These are phyloP conservation scores for Rhabditophanes sp. DNA, from an alignment of 2,888 invertebrate genomes.

Conservation along the genomic window DNA sequence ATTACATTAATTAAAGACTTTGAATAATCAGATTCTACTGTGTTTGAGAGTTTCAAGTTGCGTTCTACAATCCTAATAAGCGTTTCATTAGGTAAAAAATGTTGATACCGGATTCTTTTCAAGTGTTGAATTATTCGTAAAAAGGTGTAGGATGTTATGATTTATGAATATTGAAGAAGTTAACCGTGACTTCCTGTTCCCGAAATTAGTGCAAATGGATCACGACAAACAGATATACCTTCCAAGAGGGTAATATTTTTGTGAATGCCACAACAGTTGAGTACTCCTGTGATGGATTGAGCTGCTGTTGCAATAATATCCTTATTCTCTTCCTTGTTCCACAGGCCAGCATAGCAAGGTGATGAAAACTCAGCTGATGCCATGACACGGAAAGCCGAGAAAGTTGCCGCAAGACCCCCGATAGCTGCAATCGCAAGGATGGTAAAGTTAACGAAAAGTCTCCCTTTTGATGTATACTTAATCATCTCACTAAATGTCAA, in stretches of 20 bases:
- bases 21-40: too few relatives aligned
- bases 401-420: conserved; percentile 23
- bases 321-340: conserved; percentile 4
- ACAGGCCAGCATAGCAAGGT: conserved; percentile 24
- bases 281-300: conserved; percentile 15
- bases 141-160: too few relatives aligned
- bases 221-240: conserved; percentile 13
- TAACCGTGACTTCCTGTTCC: conserved; percentile 17
- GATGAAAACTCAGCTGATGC: conserved; percentile 19
- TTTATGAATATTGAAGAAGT: too few relatives aligned
- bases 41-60: too few relatives aligned
- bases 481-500: conserved; percentile 21
- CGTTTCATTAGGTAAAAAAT: too few relatives aligned
- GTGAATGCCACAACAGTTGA: conserved; percentile 29
- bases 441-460: conserved; percentile 14
- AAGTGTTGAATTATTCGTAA: too few relatives aligned
- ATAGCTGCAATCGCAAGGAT: conserved; percentile 19
- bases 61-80: too few relatives aligned
- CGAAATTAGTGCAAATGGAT: conserved; percentile 5
- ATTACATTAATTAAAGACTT: too few relatives aligned
- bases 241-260: conserved; percentile 23
- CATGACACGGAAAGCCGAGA: conserved; percentile 21
- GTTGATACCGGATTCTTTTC: too few relatives aligned
- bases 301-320: neutral
- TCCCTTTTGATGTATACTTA: conserved; percentile 13